Evolutionary conservation across 2,888 invertebrate genomes (phyloP).

Genomic region (Hoplodrina ambigua): DNA sequence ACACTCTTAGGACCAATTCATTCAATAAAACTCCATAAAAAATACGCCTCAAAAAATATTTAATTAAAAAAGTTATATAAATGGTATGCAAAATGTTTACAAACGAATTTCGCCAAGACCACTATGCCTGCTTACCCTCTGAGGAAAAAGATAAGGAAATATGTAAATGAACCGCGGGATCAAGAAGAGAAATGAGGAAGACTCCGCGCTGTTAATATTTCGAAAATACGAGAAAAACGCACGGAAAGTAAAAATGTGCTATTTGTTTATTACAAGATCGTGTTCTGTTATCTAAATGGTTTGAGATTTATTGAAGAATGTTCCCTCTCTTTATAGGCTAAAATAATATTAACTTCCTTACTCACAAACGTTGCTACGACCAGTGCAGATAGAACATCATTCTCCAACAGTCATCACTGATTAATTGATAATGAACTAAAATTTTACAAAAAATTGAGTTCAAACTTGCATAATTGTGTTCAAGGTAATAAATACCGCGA

Average conservation of each 20-base stretch:
- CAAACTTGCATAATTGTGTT: no score
- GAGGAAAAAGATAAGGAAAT: constrained; percentile 53
- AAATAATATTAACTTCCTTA: neutral
- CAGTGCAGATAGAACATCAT: no score
- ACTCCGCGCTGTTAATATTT: constrained; percentile 46
- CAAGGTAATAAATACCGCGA: no score
- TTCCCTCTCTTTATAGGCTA: neutral
- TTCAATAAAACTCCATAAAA: constrained; percentile 5
- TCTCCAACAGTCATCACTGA: no score
- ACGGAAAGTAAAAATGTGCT: constrained; percentile 18
- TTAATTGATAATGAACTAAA: no score
- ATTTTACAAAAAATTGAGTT: no score
- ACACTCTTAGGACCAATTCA: constrained; percentile 9
- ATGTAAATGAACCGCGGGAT: constrained; percentile 46
- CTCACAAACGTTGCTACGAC: no score
- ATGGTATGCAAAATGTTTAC: constrained; percentile 37
- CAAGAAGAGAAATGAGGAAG: constrained; percentile 32
- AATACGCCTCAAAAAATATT: constrained; percentile 40
- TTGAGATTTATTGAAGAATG: neutral
- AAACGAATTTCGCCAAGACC: constrained; percentile 32
- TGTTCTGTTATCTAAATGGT: constrained; percentile 15
- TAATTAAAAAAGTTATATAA: constrained; percentile 45
- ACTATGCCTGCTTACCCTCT: constrained; percentile 36
- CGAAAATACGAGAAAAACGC: constrained; percentile 21
- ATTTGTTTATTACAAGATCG: constrained; percentile 20